Conservation (phyloP, 2,888 invertebrate species). For the Vanessa cardui region DNA sequence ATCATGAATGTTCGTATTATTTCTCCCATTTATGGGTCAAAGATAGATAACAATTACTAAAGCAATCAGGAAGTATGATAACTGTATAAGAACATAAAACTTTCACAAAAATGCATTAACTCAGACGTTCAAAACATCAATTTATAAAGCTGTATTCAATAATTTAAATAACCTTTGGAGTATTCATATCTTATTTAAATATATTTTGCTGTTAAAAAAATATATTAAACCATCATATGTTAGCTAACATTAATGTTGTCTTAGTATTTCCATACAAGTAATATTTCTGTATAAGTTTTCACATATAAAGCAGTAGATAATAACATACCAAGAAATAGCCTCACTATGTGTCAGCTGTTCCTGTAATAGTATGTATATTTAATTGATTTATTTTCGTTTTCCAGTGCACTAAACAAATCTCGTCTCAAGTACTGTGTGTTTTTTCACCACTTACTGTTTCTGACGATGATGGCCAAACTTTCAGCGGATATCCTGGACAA, state of each 20-base stretch:
- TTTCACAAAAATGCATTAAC: no score
- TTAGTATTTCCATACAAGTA: no score
- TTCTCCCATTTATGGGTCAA: background rate
- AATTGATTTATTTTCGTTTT: conserved; percentile 39
- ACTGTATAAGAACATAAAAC: background rate
- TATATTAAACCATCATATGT: no score
- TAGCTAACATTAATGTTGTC: no score
- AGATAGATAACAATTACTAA: background rate
- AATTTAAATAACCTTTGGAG: no score
- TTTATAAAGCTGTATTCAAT: no score
- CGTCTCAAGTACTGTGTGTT: conserved; percentile 97
- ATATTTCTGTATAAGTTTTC: no score
- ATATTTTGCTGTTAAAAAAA: no score
- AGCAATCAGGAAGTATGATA: background rate
- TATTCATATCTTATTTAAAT: no score
- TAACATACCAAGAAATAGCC: no score
- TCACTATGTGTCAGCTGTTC: background rate
- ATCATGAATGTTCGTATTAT: conserved; percentile 15
- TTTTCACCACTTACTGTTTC: conserved; percentile 94
- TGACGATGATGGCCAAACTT: conserved; percentile 95
- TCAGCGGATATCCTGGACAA: conserved; percentile 95
- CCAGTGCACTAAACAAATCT: conserved; percentile 97
- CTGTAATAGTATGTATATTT: background rate
- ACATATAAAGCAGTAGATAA: no score
- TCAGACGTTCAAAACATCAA: no score